Evolutionary conservation across 2,797 vertebrate genomes (phyloP).

Genomic region (Poecile montanus): DNA sequence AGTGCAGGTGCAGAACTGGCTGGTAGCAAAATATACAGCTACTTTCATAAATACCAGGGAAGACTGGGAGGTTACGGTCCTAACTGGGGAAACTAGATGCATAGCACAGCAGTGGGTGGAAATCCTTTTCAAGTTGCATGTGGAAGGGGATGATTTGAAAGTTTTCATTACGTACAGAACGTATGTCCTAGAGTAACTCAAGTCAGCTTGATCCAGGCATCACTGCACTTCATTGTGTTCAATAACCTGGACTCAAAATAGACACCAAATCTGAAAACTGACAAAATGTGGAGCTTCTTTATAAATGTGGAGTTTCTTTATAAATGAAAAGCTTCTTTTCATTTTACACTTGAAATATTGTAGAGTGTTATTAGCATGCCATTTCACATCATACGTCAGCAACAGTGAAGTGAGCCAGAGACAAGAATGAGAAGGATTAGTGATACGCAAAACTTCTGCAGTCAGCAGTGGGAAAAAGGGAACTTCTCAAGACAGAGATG

Average conservation of each 20-base stretch:
- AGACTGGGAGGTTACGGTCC: background rate
- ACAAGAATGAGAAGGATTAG: background rate
- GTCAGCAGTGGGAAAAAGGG: background rate
- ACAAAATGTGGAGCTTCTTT: background rate
- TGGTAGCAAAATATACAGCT: background rate
- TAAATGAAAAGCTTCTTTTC: no score
- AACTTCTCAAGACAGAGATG: background rate
- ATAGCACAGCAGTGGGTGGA: background rate
- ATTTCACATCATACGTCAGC: background rate
- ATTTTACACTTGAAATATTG: background rate
- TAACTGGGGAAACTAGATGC: background rate
- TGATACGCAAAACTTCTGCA: fast-evolving
- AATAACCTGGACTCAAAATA: background rate
- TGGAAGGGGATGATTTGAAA: background rate
- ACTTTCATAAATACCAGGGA: background rate
- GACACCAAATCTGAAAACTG: background rate
- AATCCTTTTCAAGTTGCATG: background rate
- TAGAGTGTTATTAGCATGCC: background rate
- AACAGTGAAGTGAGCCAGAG: background rate
- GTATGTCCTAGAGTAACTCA: background rate
- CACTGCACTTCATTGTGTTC: background rate
- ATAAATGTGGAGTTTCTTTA: background rate
- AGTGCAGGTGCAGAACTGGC: fast-evolving
- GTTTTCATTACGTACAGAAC: background rate
- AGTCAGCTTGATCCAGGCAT: background rate